Conservation (phyloP, 2,888 invertebrate genomes). For the Stomorhina lunata region DNA sequence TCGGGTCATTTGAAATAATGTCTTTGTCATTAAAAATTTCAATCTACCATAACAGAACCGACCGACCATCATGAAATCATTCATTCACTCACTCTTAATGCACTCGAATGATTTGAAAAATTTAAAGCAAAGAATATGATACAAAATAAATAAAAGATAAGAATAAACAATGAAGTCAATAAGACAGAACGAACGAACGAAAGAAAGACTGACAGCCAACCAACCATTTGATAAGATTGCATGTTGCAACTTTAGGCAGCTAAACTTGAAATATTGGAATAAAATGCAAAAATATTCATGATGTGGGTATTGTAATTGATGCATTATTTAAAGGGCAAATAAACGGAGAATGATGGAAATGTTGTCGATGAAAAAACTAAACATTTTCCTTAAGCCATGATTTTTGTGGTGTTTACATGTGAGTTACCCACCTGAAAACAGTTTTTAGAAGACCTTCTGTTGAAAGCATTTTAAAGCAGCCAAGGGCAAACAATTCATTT, state of each 20-base stretch:
- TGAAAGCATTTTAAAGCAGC: no score
- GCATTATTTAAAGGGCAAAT: background rate
- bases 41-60: background rate
- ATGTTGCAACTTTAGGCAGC: background rate
- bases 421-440: no score
- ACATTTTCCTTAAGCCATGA: no score
- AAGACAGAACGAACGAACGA: no score
- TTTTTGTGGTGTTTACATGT: no score
- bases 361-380: no score
- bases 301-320: background rate
- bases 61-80: background rate
- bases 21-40: background rate
- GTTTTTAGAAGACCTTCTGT: no score
- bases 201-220: no score
- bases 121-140: background rate
- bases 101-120: background rate
- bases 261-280: background rate
- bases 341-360: background rate
- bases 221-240: slow-evolving; percentile 18
- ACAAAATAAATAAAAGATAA: background rate
- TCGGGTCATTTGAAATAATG: background rate
- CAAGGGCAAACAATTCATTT: no score
- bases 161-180: background rate
- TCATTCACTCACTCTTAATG: background rate
- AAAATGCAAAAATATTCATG: background rate